Conservation (phyloP, 2,113 vertebrate genomes). For the Ovis canadensis region DNA sequence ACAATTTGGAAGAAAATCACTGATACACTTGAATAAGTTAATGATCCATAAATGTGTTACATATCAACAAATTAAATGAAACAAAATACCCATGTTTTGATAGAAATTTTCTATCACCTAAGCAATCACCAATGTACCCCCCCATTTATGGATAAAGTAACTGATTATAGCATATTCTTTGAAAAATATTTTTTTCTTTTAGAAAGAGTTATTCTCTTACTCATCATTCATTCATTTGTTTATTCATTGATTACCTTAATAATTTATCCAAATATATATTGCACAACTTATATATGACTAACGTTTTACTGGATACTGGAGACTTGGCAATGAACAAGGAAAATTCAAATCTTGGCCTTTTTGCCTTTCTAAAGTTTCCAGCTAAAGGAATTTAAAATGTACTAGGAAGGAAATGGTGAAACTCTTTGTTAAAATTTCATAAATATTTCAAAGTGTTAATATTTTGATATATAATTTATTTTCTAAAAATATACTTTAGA, state of each 20-base stretch:
- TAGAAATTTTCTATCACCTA: not conserved
- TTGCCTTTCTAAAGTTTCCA: not conserved
- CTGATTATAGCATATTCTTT: not conserved
- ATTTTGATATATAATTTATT: not conserved
- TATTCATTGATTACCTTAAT: not conserved
- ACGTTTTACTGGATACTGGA: not conserved
- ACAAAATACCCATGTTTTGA: not conserved
- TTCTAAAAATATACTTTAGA: not conserved
- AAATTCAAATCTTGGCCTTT: not conserved
- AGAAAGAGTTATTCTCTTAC: not conserved
- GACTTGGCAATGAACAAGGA: not conserved
- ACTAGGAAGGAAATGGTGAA: not conserved
- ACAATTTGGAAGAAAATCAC: not conserved
- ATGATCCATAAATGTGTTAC: not conserved
- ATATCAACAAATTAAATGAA: not conserved
- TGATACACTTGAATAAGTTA: not conserved
- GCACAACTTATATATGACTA: not conserved
- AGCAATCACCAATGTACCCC: too few species aligned
- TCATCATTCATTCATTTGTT: not conserved
- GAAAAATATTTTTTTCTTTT: not conserved
- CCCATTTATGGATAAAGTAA: not conserved
- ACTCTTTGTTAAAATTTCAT: not conserved
- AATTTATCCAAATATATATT: not conserved
- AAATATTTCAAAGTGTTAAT: not conserved
- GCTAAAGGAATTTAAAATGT: not conserved